Base-by-base conservation (phyloP, 2,113 vertebrate genomes). In the Shinisaurus crocodilurus region DNA sequence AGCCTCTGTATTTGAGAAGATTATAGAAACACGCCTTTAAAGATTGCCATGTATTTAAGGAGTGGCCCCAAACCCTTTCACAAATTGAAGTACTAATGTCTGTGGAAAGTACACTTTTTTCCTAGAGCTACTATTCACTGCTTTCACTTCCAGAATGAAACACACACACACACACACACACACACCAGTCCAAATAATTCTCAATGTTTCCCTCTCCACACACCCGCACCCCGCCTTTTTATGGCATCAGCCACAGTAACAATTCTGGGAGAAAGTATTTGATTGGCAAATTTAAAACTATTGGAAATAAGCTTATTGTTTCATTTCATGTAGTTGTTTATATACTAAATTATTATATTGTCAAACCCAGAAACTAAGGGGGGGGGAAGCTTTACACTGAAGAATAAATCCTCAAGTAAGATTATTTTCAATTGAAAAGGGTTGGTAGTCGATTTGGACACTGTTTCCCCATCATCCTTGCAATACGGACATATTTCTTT, bases 251-350 rank as follows among this genome's bases (percentile, higher is more conserved):
- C 48, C 50, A 43, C 80, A 83, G 50, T 74, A 43, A 43, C 10
- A 25, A 57, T 89, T 83, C 15, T 54, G 72, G 75, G 32, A 84
- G 89, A 89, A 94, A 45, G 89, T 86, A 32, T 72, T 94, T 90
- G 89, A 80, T 84, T 65, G 50, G 88, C 67, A 89, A 1, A 92
- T 90, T 90, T 60, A 75, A 67, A 86, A 90, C 18, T 25, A 70
- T 75, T 82, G 40, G 12, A 34, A 86, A 57, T 32, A 0, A 0
- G n/a, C 75, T 5, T 37, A 85, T 87, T 90, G 85, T 81, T 91
- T 94, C 91, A 83, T 85, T 88, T 75, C 69, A 92, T 40, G 54
- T 81, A 91, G 82, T 88, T 91, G 23, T 54, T 80, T 45, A n/a
- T 82, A 81, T 90, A 74, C 54, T 93, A 83, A 95, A 76, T 32